Base-by-base conservation (phyloP, 2,113 vertebrate species). In the Chascanopsetta lugubris region DNA sequence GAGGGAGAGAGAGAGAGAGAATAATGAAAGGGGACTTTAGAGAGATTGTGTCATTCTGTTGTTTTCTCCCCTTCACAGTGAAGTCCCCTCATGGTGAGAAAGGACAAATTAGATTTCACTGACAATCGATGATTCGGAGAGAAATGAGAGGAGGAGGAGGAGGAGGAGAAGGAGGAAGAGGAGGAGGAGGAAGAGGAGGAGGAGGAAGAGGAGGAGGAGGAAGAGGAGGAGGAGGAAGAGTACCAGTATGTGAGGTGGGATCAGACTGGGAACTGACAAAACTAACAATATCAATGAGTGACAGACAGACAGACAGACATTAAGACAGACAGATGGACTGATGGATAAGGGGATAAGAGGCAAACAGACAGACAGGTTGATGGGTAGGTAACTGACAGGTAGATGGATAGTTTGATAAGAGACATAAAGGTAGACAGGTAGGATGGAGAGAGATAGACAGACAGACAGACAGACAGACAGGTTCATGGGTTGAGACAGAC, bases 71-170 rank as follows among this genome's bases (percentile, higher is more conserved):
- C 25, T 58, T 71, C 57, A 59, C 69, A 68, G 67, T 68, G 29
- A 54, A 82, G 45, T 47, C n/a, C 69, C 63, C 21, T 59, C 15
- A 45, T 55, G 69, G 82, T 70, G 65, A 77, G 61, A 61, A n/a
- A 75, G 56, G 66, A 74, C 56, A 80, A 80, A 87, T 86, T 79
- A 76, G 58, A 88, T 84, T 79, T 72, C 26, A 20, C 26, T 51
- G 82, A 77, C 77, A 80, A 81, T 84, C 64, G 73, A 72, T 85
- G 76, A 79, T 67, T 83, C 62, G 48, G 67, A 69, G 59, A 1
- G 51, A 83, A 81, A 69, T 78, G 72, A 82, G 45, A 46, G 18
- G 22, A 51, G 42, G 49, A 26, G 22, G 40, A 63, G 59, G 46
- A 66, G 42, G 25, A 20, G 25, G 40, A 59, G 70, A 46, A 54